phyloP scores from a whole-genome alignment of 1,140 invertebrate genomes.

The Metopolophium dirhodum region DNA sequence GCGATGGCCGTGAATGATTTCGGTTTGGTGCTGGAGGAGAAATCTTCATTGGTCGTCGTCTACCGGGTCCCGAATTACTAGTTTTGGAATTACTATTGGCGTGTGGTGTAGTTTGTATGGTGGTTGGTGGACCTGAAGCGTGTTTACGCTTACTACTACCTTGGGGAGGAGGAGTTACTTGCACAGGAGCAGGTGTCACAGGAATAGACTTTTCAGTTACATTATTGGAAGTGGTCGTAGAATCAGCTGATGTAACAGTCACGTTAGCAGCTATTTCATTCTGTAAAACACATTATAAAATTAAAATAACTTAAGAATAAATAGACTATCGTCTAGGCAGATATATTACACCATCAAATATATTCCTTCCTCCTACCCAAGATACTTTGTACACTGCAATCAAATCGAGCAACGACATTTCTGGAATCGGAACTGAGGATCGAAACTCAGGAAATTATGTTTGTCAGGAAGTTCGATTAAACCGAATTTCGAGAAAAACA shows the following conservation, averaged over 20 bases:
- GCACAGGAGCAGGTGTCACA: neutral
- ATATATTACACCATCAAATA: neutral
- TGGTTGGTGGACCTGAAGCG: slow-evolving; percentile 65
- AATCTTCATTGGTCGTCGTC: slow-evolving; percentile 48
- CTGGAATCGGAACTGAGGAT: slow-evolving; percentile 57
- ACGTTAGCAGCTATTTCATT: slow-evolving; percentile 41
- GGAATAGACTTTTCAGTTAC: slow-evolving; percentile 6
- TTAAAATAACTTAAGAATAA: neutral
- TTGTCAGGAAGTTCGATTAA: slow-evolving; percentile 47
- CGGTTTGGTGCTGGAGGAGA: slow-evolving; percentile 62
- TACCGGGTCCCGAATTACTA: slow-evolving; percentile 40
- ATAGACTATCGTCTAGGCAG: neutral
- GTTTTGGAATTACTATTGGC: slow-evolving; percentile 52
- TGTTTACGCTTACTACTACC: slow-evolving; percentile 69
- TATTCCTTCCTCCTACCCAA: neutral
- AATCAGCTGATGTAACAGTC: slow-evolving; percentile 43
- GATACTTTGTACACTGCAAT: slow-evolving; percentile 15
- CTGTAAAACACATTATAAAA: slow-evolving; percentile 29
- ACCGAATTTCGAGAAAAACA: slow-evolving; percentile 56
- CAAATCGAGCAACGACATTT: slow-evolving; percentile 44
- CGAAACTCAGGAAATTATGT: slow-evolving; percentile 50
- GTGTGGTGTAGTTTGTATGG: slow-evolving; percentile 62
- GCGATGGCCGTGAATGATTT: slow-evolving; percentile 59
- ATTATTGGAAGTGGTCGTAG: neutral
- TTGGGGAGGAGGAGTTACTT: slow-evolving; percentile 46